Evolutionary conservation across 2,888 invertebrate genomes (phyloP).

Genomic region (Periphyllus acericola): DNA sequence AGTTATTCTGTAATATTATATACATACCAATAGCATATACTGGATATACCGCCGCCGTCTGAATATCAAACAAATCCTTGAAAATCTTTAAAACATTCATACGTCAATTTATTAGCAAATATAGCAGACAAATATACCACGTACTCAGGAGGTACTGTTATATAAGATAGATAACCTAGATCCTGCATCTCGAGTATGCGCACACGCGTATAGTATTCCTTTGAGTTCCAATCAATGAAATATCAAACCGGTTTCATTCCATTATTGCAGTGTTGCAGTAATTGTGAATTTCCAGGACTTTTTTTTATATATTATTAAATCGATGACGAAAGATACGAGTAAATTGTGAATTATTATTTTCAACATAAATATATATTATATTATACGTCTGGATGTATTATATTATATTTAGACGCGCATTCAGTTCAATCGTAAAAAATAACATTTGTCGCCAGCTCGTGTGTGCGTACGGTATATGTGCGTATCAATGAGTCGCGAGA

Average conservation of each 20-base stretch:
- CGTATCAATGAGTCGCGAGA: not conserved
- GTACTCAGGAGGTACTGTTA: conserved; percentile 21
- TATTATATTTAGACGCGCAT: too few species aligned
- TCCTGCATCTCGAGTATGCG: not conserved
- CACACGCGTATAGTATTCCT: not conserved
- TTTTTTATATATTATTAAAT: not conserved
- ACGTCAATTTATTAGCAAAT: not conserved
- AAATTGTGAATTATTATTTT: not conserved
- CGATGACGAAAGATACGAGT: conserved; percentile 15
- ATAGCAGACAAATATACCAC: not conserved
- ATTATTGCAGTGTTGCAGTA: conserved; percentile 1
- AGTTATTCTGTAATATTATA: too few species aligned
- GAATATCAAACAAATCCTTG: not conserved
- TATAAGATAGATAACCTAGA: conserved; percentile 36
- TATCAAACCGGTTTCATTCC: conserved; percentile 39
- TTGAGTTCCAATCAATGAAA: conserved; percentile 36
- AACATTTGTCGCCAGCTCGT: not conserved
- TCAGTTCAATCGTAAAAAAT: not conserved
- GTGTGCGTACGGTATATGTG: not conserved
- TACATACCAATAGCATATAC: too few species aligned
- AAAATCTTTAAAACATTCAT: not conserved
- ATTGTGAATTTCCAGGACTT: conserved; percentile 30
- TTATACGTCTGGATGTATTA: too few species aligned
- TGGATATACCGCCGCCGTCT: not conserved
- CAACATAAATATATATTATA: not conserved